Evolutionary conservation across 1,140 invertebrate genomes (phyloP).

Genomic region (Heliconius hewitsoni): DNA sequence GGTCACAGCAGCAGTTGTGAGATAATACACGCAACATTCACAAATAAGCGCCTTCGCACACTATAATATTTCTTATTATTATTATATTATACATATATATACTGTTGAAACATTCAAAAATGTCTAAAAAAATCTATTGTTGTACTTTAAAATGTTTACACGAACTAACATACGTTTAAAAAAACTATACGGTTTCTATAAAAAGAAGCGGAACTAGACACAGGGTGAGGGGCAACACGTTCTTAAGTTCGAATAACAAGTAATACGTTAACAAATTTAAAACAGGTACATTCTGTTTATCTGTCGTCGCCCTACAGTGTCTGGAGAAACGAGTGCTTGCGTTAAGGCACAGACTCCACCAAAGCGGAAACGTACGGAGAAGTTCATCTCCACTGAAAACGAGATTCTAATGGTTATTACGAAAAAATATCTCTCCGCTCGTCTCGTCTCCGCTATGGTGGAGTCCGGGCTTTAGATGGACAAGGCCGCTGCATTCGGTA

Average conservation of each 20-base stretch:
- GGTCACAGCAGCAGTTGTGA: conserved; percentile 32
- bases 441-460: too few species aligned
- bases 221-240: background rate
- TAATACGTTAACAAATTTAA: background rate
- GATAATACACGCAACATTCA: conserved; percentile 43
- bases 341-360: background rate
- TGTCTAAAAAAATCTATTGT: background rate
- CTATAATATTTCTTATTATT: background rate
- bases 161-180: background rate
- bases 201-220: conserved; percentile 5
- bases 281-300: conserved; percentile 26
- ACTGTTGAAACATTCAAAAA: background rate
- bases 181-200: background rate
- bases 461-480: background rate
- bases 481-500: conserved; percentile 36
- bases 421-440: too few species aligned
- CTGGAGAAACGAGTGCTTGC: conserved; percentile 27
- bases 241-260: conserved; percentile 11
- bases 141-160: conserved; percentile 5
- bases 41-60: conserved; percentile 35
- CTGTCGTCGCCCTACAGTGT: conserved; percentile 35
- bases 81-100: background rate
- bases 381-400: too few species aligned
- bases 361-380: too few species aligned
- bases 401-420: too few species aligned